Evolutionary conservation across 2,113 vertebrate species (phyloP), one percentile per base, ranked within the genome.

Genomic region (Channa argus): DNA sequence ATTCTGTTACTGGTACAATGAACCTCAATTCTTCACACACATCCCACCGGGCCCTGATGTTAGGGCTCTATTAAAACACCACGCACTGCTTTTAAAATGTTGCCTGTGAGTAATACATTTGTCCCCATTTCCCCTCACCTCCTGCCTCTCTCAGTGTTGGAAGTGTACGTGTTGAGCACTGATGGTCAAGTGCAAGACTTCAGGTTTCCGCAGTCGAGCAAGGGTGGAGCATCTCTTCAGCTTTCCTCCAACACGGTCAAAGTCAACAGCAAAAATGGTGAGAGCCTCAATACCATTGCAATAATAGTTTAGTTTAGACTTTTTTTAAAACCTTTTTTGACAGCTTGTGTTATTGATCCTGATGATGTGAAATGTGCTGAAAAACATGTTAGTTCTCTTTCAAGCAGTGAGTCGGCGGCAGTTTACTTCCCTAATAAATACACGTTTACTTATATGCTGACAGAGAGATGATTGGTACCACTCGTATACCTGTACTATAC

Each of bases 141-240:
- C 50, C 24, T 10, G 8, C 33, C n/a, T 38, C 36, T 60, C 44
- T 33, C 87, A 99, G 98, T 97, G 92, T 86, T 99, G 89, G 97
- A 99, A 82, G 97, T 99, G 77, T 97, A 97, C 11, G 97, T 99
- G 63, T 93, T 99, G 50, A 98, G 96, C 87, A 99, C 98, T 0
- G 98, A 99, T 51, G 97, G 98, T 63, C 97, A 99, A 72, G 96
- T 99, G 84, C 96, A 99, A 75, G 98, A 99, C 89, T 97, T 99
- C 91, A 95, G 94, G 88, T 99, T 99, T 91, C 98, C 97, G 71
- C 96, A 99, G 89, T 95, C 93, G 38, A 97, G 91, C 88, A 96
- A 96, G 83, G 96, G 96, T 71, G 97, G 96, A 79, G 95, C 96
- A 38, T 95, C 96, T 2, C 97, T 99, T 80, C 96, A 98, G 65